Conservation (phyloP, 92 coral and sea anemone genomes). For the Porites evermanni region DNA sequence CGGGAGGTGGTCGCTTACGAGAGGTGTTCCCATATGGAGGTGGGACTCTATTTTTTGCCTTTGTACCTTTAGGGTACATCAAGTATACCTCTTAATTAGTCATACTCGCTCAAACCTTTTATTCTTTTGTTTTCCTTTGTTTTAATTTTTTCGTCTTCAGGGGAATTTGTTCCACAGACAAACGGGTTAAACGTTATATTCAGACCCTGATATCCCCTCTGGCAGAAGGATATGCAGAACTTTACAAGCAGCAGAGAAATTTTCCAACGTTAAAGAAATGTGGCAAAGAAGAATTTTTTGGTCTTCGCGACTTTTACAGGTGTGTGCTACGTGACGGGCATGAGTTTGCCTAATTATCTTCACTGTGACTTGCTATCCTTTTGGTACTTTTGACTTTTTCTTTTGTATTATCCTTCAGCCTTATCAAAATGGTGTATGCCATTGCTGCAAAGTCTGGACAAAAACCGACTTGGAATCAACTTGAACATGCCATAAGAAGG, state of each 20-base stretch:
- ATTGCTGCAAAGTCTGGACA: constrained; percentile 55
- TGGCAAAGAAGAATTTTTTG: constrained; percentile 86
- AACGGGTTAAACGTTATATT: constrained; percentile 53
- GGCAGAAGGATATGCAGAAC: constrained; percentile 76
- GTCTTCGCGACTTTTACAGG: constrained; percentile 94
- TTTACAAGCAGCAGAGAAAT: constrained; percentile 68
- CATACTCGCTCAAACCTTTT: background rate
- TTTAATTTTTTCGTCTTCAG: constrained; percentile 31
- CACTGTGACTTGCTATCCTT: background rate
- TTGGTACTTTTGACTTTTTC: background rate
- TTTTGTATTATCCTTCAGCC: constrained; percentile 31
- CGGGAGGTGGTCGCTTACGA: too few relatives aligned
- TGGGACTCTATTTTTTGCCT: too few relatives aligned
- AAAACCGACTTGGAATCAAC: constrained; percentile 68
- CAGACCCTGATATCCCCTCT: constrained; percentile 57
- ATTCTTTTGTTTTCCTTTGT: too few relatives aligned
- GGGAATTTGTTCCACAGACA: constrained; percentile 78
- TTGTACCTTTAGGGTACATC: too few relatives aligned
- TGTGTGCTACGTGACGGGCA: background rate
- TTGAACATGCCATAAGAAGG: constrained; percentile 84
- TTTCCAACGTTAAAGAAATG: constrained; percentile 66
- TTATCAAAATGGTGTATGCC: constrained; percentile 86
- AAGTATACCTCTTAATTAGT: too few relatives aligned
- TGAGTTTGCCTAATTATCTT: too few relatives aligned
- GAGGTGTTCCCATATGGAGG: too few relatives aligned